Evolutionary conservation across 2,797 vertebrate genomes (phyloP).

Genomic region (Diglossa cyanea): DNA sequence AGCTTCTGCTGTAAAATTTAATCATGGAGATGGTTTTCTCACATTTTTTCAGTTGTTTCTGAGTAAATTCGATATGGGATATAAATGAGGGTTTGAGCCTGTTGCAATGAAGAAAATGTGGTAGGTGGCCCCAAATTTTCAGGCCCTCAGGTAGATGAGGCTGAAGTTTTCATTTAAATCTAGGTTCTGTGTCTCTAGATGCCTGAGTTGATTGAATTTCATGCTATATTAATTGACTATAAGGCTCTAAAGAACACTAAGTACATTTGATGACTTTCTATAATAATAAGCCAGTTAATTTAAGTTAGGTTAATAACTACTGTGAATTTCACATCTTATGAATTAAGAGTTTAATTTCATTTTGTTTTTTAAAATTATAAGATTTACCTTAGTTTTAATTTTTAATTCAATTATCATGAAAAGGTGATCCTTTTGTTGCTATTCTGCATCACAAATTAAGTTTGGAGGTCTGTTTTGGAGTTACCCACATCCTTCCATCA

Average conservation of each 20-base stretch:
- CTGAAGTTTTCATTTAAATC: constrained; percentile 56
- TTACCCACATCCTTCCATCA: background rate
- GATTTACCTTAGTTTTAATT: constrained; percentile 24
- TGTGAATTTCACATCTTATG: constrained; percentile 34
- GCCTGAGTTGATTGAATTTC: constrained; percentile 58
- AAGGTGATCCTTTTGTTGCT: background rate
- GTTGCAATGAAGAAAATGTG: background rate
- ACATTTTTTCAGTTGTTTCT: constrained; percentile 10
- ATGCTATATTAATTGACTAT: constrained; percentile 58
- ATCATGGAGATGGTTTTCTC: constrained; percentile 37
- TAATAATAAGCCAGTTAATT: constrained; percentile 59
- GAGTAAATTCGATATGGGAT: constrained; percentile 19
- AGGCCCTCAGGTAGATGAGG: constrained; percentile 18
- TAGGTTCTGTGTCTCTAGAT: constrained; percentile 43
- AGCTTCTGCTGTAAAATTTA: constrained; percentile 9
- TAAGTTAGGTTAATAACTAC: constrained; percentile 51
- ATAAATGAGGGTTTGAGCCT: constrained; percentile 2
- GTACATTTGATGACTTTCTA: constrained; percentile 57
- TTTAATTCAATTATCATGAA: constrained; percentile 18
- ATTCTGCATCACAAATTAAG: background rate
- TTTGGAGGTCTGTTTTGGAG: background rate
- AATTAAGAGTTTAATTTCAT: constrained; percentile 30
- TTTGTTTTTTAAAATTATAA: constrained; percentile 15
- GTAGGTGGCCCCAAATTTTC: constrained; percentile 49
- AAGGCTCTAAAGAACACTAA: constrained; percentile 51